Conservation (phyloP, 2,888 invertebrate species). For the Tinea trinotella region DNA sequence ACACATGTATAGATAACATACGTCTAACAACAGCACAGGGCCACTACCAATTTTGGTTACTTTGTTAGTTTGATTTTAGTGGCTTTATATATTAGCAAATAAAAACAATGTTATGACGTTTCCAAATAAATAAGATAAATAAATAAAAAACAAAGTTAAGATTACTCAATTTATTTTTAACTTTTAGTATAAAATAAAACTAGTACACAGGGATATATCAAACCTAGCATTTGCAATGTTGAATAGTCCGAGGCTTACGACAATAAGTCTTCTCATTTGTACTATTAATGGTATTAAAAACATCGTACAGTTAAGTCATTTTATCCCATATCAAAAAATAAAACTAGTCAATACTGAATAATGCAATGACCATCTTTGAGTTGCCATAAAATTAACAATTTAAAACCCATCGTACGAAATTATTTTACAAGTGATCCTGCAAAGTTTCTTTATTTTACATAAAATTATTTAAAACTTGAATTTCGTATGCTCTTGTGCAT, state of each 20-base stretch:
- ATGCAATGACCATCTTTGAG: slow-evolving; percentile 65
- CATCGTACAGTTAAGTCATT: slow-evolving; percentile 68
- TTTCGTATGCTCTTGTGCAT: slow-evolving; percentile 54
- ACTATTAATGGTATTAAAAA: slow-evolving; percentile 72
- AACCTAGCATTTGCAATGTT: slow-evolving; percentile 73
- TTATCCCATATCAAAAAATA: slow-evolving; percentile 55
- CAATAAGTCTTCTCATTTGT: slow-evolving; percentile 75
- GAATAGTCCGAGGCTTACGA: slow-evolving; percentile 73
- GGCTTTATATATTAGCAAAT: too few relatives aligned
- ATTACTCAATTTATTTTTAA: slow-evolving; percentile 71
- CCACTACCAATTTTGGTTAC: too few relatives aligned
- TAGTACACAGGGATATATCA: slow-evolving; percentile 74
- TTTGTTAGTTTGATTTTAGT: too few relatives aligned
- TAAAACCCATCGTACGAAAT: slow-evolving; percentile 37
- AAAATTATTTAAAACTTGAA: background rate
- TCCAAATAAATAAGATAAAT: too few relatives aligned
- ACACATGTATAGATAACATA: too few relatives aligned
- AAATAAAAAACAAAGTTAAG: slow-evolving; percentile 4
- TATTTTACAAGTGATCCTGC: slow-evolving; percentile 24
- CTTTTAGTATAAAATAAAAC: slow-evolving; percentile 75
- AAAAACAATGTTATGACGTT: too few relatives aligned
- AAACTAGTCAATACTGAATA: slow-evolving; percentile 67
- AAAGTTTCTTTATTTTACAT: background rate
- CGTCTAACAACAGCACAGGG: too few relatives aligned
- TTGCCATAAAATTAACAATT: slow-evolving; percentile 23